Evolutionary conservation across 2,113 vertebrate genomes (phyloP).

Genomic region (Aptenodytes patagonicus): DNA sequence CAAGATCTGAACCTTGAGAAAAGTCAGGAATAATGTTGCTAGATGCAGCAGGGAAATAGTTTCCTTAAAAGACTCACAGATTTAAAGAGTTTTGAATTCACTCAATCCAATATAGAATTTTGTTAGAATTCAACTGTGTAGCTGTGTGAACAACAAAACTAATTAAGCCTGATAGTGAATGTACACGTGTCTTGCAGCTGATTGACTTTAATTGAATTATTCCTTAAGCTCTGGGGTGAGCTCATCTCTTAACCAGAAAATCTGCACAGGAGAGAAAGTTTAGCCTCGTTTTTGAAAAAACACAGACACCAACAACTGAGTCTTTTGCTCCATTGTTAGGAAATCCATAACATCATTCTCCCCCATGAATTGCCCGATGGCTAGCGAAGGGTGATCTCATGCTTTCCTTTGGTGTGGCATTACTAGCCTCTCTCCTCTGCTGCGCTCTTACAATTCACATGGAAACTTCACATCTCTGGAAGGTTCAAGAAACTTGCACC

Average conservation of each 20-base stretch:
- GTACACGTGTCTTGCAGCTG: neutral
- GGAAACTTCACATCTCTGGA: neutral
- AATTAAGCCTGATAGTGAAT: neutral
- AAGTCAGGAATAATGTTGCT: neutral
- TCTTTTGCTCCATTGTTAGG: neutral
- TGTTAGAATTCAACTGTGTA: constrained; percentile 3
- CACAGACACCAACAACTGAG: neutral
- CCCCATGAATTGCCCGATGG: neutral
- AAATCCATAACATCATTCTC: neutral
- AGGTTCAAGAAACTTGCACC: neutral
- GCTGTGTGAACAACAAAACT: constrained; percentile 27
- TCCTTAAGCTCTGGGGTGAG: constrained; percentile 4
- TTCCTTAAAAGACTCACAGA: neutral
- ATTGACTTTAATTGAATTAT: constrained; percentile 26
- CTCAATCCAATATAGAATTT: constrained; percentile 18
- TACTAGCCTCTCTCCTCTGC: neutral
- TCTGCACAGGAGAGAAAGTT: neutral
- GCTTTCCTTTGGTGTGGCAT: neutral
- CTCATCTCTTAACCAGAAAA: neutral
- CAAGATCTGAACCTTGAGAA: neutral
- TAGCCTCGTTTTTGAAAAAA: neutral
- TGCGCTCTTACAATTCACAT: neutral
- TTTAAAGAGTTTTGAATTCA: constrained; percentile 9
- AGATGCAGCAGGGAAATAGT: neutral
- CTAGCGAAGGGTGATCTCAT: neutral